phyloP scores from a whole-genome alignment of 2,797 vertebrate genomes.

The Orientallactaga sibirica region DNA sequence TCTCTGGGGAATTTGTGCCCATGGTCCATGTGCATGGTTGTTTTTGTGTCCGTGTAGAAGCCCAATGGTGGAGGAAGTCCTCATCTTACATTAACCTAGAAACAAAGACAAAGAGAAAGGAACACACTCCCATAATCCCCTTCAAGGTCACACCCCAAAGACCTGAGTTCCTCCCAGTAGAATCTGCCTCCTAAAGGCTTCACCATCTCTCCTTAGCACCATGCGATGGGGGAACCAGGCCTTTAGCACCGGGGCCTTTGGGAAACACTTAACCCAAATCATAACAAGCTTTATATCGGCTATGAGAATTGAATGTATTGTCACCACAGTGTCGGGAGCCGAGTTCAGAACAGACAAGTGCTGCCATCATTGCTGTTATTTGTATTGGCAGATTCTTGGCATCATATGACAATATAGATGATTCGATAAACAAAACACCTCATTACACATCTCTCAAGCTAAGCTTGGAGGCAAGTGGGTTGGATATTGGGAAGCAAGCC shows the following conservation, averaged over 20 bases:
- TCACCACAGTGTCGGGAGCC: neutral
- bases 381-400: neutral
- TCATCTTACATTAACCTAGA: neutral
- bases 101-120: neutral
- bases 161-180: neutral
- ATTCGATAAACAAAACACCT: slow-evolving; percentile 1
- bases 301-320: slow-evolving; percentile 11
- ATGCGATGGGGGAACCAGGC: neutral
- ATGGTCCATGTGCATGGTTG: neutral
- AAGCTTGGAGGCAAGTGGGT: neutral
- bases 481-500: neutral
- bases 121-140: neutral
- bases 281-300: neutral
- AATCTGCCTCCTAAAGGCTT: neutral
- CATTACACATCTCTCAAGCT: neutral
- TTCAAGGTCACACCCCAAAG: neutral
- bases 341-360: neutral
- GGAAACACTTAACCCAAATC: neutral
- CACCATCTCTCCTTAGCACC: neutral
- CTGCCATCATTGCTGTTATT: neutral
- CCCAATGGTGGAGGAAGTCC: neutral
- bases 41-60: neutral
- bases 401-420: neutral
- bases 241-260: neutral
- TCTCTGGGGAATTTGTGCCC: neutral